phyloP scores from a whole-genome alignment of 2,113 vertebrate species.

The Chinchilla lanigera region DNA sequence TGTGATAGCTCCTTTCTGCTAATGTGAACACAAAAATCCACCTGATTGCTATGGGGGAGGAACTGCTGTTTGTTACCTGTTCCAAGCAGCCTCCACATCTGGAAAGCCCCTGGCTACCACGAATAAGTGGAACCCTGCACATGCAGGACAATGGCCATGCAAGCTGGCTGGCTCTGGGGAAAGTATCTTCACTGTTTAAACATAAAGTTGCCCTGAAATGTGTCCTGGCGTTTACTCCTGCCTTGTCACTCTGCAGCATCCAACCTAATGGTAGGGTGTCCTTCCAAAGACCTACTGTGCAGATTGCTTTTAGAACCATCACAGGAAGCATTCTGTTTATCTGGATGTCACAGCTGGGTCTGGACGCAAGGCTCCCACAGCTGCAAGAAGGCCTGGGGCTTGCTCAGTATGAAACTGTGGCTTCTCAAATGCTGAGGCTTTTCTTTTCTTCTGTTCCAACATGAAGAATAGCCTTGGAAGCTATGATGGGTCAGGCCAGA shows the following conservation, averaged over 20 bases:
- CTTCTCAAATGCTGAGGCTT: background rate
- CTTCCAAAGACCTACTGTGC: background rate
- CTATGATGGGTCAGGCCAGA: background rate
- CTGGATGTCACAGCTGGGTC: background rate
- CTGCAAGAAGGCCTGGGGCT: background rate
- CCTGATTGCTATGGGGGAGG: background rate
- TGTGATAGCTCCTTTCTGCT: background rate
- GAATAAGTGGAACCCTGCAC: background rate
- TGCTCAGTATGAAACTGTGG: background rate
- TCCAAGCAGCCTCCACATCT: background rate
- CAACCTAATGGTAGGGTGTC: background rate
- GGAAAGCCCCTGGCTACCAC: background rate
- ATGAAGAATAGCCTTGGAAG: background rate
- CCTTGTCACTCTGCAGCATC: background rate
- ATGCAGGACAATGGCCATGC: background rate
- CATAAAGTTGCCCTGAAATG: background rate
- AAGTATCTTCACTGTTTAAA: background rate
- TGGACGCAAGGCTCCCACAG: background rate
- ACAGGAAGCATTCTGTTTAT: background rate
- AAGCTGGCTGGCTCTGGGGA: background rate
- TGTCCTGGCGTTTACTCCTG: background rate
- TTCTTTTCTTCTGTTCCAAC: background rate
- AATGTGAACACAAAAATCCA: background rate
- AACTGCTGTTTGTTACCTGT: background rate
- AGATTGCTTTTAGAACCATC: background rate